phyloP scores from a whole-genome alignment of 2,888 invertebrate genomes.

The Escarpia spicata region DNA sequence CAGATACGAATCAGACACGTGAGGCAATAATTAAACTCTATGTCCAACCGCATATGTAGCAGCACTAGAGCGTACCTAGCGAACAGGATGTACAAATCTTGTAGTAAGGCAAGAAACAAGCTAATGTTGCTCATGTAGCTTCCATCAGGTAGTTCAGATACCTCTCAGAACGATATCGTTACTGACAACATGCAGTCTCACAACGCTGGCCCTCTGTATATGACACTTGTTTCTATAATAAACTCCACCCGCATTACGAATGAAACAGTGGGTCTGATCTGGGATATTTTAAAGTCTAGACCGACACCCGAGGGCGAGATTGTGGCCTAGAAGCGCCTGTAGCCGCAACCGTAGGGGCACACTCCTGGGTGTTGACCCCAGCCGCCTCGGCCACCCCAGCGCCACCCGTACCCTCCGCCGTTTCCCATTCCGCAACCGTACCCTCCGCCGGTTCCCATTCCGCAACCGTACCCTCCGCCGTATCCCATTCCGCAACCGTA shows the following conservation, averaged over 20 bases:
- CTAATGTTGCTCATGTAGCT: neutral
- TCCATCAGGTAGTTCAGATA: neutral
- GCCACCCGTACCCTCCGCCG: neutral
- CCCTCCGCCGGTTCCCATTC: neutral
- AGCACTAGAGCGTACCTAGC: neutral
- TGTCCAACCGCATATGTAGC: neutral
- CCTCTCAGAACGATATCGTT: neutral
- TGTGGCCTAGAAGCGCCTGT: neutral
- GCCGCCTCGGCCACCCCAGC: neutral
- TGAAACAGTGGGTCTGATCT: too few relatives aligned
- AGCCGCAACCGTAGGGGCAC: neutral
- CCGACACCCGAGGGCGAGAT: neutral
- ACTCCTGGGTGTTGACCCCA: neutral
- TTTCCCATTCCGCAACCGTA: neutral
- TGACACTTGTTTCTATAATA: too few relatives aligned
- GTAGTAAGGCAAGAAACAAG: neutral
- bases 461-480: neutral
- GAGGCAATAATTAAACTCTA: neutral
- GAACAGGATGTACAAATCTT: neutral
- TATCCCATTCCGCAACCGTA: neutral
- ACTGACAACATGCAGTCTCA: too few relatives aligned
- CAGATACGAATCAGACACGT: neutral
- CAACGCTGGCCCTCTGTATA: too few relatives aligned
- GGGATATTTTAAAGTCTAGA: neutral
- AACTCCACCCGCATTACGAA: too few relatives aligned